These are phyloP conservation scores for Illadopsis cleaveri DNA, from an alignment of 2,113 vertebrate species.

Conservation along the genomic window DNA sequence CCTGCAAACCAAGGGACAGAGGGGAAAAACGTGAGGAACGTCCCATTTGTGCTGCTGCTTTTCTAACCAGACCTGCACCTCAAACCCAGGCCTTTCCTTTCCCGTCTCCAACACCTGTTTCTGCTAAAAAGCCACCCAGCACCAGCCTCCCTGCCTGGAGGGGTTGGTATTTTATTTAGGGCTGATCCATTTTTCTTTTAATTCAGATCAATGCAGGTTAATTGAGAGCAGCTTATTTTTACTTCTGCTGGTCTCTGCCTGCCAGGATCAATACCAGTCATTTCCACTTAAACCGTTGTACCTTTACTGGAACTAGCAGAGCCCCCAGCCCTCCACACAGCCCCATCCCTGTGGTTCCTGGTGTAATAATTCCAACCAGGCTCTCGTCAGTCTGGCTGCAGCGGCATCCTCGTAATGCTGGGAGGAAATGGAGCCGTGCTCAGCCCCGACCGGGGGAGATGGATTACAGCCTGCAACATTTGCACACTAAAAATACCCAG, in stretches of 20 bases:
- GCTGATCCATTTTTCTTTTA: constrained; percentile 62
- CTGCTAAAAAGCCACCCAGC: not conserved
- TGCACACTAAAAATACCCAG: constrained; percentile 10
- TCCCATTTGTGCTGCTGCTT: not conserved
- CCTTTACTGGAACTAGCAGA: constrained; percentile 67
- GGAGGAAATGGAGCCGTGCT: not conserved
- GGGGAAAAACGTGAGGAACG: not conserved
- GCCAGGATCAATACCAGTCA: constrained; percentile 70
- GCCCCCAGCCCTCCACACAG: not conserved
- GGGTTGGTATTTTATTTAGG: constrained; percentile 4
- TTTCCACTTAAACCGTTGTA: constrained; percentile 67
- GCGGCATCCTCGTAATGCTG: constrained; percentile 30
- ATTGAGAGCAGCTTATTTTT: constrained; percentile 73
- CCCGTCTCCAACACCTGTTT: not conserved
- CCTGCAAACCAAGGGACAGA: not conserved
- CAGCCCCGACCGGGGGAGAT: not conserved
- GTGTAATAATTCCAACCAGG: not conserved
- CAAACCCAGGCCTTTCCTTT: not conserved
- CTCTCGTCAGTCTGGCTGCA: constrained; percentile 13
- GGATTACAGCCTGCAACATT: not conserved
- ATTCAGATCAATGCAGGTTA: constrained; percentile 72
- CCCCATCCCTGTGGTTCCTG: not conserved
- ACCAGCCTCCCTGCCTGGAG: not conserved
- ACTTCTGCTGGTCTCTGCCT: constrained; percentile 57
- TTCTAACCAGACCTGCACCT: not conserved